Percentiles rank a stretch among this genome's conserved stretches.
Evolutionary conservation across 2,888 invertebrate genomes (phyloP).

Genomic region (Hemicrepidius hirtus): DNA sequence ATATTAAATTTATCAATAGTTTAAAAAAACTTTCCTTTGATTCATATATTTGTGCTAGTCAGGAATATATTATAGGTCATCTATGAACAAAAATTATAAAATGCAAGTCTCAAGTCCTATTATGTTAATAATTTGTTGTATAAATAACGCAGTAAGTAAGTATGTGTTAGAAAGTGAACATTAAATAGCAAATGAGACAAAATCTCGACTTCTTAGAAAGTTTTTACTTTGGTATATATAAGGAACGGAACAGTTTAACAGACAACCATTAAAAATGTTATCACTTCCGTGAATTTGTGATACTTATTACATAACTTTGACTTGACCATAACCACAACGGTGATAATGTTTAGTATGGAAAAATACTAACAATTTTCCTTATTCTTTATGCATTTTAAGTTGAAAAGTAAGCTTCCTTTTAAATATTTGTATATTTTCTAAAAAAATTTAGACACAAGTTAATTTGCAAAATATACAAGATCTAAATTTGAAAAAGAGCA

Average conservation of each 20-base stretch:
- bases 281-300: slow-evolving; percentile 16
- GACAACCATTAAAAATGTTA: slow-evolving; percentile 13
- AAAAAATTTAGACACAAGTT: no score
- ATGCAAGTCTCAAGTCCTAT: no score
- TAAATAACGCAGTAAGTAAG: no score
- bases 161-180: slow-evolving; percentile 16
- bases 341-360: background rate
- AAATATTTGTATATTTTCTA: no score
- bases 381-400: background rate
- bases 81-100: no score
- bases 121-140: background rate
- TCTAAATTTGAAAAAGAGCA: no score
- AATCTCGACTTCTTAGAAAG: slow-evolving; percentile 17
- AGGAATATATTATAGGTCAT: no score
- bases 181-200: slow-evolving; percentile 20
- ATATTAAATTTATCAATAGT: no score
- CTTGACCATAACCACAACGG: background rate
- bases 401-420: no score
- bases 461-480: no score
- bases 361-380: background rate
- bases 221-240: slow-evolving; percentile 5
- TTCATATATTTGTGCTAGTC: no score
- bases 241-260: background rate
- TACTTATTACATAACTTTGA: background rate
- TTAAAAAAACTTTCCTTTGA: no score